Percentiles rank a stretch among this genome's conserved stretches.
phyloP scores from a whole-genome alignment of 1,140 invertebrate genomes.

The Tribolium madens region DNA sequence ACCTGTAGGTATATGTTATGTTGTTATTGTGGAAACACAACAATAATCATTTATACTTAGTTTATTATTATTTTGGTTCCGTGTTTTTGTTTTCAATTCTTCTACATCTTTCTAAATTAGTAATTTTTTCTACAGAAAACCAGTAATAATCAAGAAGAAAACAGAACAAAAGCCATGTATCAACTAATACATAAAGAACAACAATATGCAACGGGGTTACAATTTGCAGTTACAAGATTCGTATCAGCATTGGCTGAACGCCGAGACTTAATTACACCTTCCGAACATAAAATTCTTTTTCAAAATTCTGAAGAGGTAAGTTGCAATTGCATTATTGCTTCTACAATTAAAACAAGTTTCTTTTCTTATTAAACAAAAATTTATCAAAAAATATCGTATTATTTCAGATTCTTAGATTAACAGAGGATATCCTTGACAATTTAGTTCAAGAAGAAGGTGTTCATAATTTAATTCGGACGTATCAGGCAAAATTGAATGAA shows the following conservation, averaged over 20 bases:
- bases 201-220: constrained; percentile 78
- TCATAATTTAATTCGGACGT: constrained; percentile 75
- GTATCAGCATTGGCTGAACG: constrained; percentile 78
- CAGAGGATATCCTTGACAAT: constrained; percentile 84
- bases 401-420: constrained; percentile 76
- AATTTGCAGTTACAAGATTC: constrained; percentile 81
- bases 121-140: constrained; percentile 55
- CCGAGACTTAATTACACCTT: constrained; percentile 77
- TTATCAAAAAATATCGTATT: no score
- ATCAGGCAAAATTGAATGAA: constrained; percentile 77
- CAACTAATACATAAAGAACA: constrained; percentile 76
- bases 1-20: no score
- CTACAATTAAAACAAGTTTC: no score
- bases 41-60: no score
- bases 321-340: neutral
- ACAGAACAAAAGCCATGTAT: constrained; percentile 70
- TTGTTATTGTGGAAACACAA: no score
- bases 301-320: constrained; percentile 85
- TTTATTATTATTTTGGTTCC: no score
- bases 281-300: constrained; percentile 82
- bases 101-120: constrained; percentile 3
- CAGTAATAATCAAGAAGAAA: constrained; percentile 67
- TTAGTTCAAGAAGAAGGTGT: constrained; percentile 79
- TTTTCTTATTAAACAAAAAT: no score
- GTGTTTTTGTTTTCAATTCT: no score